A percentile compares a stretch with the other conserved stretches of the same genome.
These are phyloP conservation scores for Rousettus leschenaultii DNA, from an alignment of 2,113 vertebrate species.

Conservation along the genomic window DNA sequence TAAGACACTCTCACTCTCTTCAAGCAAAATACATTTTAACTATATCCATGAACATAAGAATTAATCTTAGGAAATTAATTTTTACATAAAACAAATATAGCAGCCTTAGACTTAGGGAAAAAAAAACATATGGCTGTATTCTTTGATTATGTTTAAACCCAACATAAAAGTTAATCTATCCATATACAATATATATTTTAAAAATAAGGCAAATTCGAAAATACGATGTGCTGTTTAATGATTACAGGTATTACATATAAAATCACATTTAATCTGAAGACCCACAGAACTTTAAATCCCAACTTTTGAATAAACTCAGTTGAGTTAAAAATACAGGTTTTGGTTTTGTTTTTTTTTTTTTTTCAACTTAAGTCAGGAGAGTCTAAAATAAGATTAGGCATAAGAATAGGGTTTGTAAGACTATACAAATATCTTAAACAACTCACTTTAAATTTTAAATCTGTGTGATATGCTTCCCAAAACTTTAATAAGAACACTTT, in stretches of 20 bases:
- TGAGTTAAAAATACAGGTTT: background rate
- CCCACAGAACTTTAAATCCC: background rate
- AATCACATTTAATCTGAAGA: background rate
- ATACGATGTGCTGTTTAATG: background rate
- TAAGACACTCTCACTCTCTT: background rate
- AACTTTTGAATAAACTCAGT: background rate
- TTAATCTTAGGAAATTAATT: background rate
- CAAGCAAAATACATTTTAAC: background rate
- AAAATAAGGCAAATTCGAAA: background rate
- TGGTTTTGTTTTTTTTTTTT: background rate
- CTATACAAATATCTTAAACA: background rate
- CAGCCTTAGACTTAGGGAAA: background rate
- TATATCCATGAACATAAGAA: background rate
- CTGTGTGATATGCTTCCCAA: background rate
- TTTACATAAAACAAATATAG: background rate
- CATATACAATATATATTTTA: background rate
- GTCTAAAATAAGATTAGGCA: background rate
- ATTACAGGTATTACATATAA: background rate
- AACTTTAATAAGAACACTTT: background rate
- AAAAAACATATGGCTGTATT: background rate
- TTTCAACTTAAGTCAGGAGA: background rate
- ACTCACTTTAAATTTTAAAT: slow-evolving; percentile 14
- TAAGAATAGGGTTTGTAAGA: background rate
- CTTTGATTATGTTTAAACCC: background rate
- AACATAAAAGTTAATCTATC: background rate